Evolutionary conservation across 2,797 vertebrate genomes (phyloP).

Genomic region (Phrynocephalus guinanensis): DNA sequence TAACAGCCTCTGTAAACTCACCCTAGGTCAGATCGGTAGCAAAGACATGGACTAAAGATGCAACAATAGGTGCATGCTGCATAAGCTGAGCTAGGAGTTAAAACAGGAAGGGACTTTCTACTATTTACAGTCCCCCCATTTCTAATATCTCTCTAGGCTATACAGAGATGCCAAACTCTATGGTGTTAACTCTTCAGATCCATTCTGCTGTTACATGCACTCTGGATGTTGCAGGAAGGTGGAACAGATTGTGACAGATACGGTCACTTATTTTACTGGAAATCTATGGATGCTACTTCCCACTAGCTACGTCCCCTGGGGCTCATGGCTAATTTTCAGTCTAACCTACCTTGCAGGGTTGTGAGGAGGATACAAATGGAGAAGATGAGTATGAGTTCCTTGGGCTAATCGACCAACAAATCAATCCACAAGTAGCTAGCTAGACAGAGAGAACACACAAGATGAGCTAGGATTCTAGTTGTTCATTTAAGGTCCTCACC

Average conservation of each 20-base stretch:
- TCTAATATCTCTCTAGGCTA: background rate
- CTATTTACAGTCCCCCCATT: background rate
- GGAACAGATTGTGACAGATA: background rate
- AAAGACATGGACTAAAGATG: background rate
- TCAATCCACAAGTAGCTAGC: too few species aligned
- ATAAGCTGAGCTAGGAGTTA: background rate
- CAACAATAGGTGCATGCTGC: conserved; percentile 11
- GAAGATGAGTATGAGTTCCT: too few species aligned
- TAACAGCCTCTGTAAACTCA: background rate
- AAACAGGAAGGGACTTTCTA: conserved; percentile 15
- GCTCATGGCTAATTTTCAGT: too few species aligned
- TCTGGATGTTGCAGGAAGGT: background rate
- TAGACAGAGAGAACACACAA: too few species aligned
- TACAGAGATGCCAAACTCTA: background rate
- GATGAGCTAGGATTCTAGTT: too few species aligned
- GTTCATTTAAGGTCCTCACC: too few species aligned
- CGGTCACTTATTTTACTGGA: background rate
- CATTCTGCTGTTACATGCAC: too few species aligned
- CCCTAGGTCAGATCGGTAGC: background rate
- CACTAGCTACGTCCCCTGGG: too few species aligned
- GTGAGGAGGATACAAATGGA: too few species aligned
- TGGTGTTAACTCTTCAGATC: conserved; percentile 29
- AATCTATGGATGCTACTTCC: too few species aligned
- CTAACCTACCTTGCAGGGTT: too few species aligned
- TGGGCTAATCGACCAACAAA: too few species aligned